Percentiles rank a stretch among this genome's conserved stretches.
Evolutionary conservation across 2,888 invertebrate genomes (phyloP).

Genomic region (Euplagia quadripunctaria): DNA sequence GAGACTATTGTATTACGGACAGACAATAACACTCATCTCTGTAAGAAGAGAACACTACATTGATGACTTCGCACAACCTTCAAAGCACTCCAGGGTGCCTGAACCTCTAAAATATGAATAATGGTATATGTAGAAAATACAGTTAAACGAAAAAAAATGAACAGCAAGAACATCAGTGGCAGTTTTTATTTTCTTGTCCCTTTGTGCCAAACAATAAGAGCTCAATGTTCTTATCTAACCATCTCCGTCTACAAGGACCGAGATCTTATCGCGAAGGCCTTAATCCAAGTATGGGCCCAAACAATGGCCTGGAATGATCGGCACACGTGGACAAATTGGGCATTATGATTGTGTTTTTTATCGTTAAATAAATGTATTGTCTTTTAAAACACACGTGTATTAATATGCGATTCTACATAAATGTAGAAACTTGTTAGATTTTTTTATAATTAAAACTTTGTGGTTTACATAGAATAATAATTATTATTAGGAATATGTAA

Average conservation of each 20-base stretch:
- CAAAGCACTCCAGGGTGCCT: conserved; percentile 36
- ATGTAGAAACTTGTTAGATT: background rate
- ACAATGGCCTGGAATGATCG: conserved; percentile 68
- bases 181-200: conserved; percentile 63
- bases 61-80: conserved; percentile 40
- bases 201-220: conserved; percentile 68
- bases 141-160: conserved; percentile 67
- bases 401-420: conserved; percentile 24
- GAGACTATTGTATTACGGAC: conserved; percentile 28
- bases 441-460: background rate
- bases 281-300: conserved; percentile 68
- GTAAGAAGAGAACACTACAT: conserved; percentile 13
- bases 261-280: conserved; percentile 75
- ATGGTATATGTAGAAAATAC: conserved; percentile 55
- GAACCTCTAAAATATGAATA: conserved; percentile 32
- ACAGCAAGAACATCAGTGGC: conserved; percentile 47
- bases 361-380: conserved; percentile 42
- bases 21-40: conserved; percentile 37
- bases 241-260: conserved; percentile 64
- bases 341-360: conserved; percentile 61
- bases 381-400: conserved; percentile 45
- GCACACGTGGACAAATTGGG: conserved; percentile 82
- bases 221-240: conserved; percentile 69
- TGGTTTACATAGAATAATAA: background rate
- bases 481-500: no score